Evolutionary conservation across 2,797 vertebrate species (phyloP).

Genomic region (Falco berigora): DNA sequence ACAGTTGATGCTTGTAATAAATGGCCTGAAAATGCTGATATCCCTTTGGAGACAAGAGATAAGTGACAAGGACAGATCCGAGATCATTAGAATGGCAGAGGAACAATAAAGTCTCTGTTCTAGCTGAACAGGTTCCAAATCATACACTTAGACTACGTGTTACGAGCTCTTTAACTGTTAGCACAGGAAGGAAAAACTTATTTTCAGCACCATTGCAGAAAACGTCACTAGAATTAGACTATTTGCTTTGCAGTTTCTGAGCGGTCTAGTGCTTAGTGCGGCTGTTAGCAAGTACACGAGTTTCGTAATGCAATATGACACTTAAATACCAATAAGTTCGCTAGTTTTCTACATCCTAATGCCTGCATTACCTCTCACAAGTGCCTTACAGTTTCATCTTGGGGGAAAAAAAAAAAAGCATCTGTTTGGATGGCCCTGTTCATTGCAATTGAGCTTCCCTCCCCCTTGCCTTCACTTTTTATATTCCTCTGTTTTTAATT

Average conservation of each 20-base stretch:
- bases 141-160: not conserved
- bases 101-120: slow-evolving; percentile 67
- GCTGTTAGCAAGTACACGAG: not conserved
- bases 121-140: slow-evolving; percentile 10
- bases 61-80: slow-evolving; percentile 33
- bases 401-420: not conserved
- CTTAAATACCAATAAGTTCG: not conserved
- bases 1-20: slow-evolving; percentile 30
- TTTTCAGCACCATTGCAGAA: not conserved
- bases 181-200: not conserved
- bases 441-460: not conserved
- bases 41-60: not conserved
- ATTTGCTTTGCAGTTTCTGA: not conserved
- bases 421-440: not conserved
- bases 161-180: not conserved
- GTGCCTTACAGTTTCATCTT: not conserved
- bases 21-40: slow-evolving; percentile 36
- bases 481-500: not conserved
- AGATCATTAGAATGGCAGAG: slow-evolving; percentile 42
- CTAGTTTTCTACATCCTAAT: not conserved
- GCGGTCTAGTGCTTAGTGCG: not conserved
- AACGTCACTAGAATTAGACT: not conserved
- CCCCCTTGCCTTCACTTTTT: not conserved
- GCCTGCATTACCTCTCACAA: not conserved
- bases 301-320: not conserved